Percentiles rank a stretch among this genome's conserved stretches.
Evolutionary conservation across 2,888 invertebrate species (phyloP).

Genomic region (Macaria notata): DNA sequence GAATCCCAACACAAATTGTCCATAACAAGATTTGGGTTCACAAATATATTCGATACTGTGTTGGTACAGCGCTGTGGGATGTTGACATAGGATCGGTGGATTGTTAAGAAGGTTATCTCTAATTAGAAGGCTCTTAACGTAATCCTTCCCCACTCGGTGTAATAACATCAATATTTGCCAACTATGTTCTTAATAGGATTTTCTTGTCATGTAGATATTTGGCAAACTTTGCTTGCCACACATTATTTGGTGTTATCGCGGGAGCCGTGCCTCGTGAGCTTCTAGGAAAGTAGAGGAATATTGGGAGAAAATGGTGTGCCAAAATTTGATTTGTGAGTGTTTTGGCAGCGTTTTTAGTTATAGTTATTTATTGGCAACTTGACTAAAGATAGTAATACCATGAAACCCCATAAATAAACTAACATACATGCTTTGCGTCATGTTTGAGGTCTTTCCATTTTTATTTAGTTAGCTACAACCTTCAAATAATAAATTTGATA

Average conservation of each 20-base stretch:
- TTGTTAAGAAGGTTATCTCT: constrained; percentile 67
- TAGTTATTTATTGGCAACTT: too few relatives aligned
- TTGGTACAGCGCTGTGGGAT: constrained; percentile 48
- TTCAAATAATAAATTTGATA: too few relatives aligned
- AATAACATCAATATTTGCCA: constrained; percentile 57
- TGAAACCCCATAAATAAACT: too few relatives aligned
- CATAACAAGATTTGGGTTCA: constrained; percentile 22
- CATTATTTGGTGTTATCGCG: not conserved
- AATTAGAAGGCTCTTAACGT: constrained; percentile 73
- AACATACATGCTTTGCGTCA: too few relatives aligned
- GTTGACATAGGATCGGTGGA: constrained; percentile 70
- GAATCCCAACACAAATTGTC: constrained; percentile 18
- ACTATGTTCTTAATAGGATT: constrained; percentile 42
- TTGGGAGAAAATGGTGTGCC: too few relatives aligned
- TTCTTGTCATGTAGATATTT: constrained; percentile 25
- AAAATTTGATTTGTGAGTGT: too few relatives aligned
- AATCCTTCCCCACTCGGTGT: constrained; percentile 59
- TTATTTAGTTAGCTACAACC: too few relatives aligned
- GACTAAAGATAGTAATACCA: too few relatives aligned
- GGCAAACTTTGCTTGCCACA: constrained; percentile 10
- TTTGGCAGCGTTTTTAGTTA: too few relatives aligned
- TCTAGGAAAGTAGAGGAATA: too few relatives aligned
- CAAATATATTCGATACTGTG: constrained; percentile 29
- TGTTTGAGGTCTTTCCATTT: too few relatives aligned
- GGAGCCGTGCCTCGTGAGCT: not conserved